phyloP scores from a whole-genome alignment of 2,113 vertebrate species.

The Barbus barbus region DNA sequence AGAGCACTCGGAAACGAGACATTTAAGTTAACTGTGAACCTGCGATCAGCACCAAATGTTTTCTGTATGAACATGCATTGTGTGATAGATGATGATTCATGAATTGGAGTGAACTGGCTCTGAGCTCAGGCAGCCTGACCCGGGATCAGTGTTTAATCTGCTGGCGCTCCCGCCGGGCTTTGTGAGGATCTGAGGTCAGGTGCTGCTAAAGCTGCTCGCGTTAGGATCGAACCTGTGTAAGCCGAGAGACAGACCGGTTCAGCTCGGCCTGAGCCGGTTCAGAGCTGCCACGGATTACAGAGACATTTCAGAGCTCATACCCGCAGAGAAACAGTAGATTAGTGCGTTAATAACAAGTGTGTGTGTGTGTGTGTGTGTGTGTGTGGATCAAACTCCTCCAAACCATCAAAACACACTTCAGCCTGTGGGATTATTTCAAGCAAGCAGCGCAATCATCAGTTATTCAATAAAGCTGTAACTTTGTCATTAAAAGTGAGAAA shows the following conservation, averaged over 20 bases:
- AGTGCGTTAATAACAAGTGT: not conserved
- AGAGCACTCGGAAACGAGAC: no score
- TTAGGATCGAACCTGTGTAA: not conserved
- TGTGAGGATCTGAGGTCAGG: slow-evolving; percentile 38
- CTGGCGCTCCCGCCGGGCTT: slow-evolving; percentile 24
- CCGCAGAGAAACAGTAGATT: not conserved
- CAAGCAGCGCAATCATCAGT: no score
- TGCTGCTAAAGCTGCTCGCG: not conserved
- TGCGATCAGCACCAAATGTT: not conserved
- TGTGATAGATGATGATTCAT: not conserved
- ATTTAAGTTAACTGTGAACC: not conserved
- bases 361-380: no score
- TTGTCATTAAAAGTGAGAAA: not conserved
- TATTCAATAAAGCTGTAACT: not conserved
- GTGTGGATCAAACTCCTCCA: not conserved
- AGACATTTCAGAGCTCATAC: not conserved
- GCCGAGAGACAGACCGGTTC: not conserved
- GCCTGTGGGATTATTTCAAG: not conserved
- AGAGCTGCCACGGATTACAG: not conserved
- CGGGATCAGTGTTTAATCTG: slow-evolving; percentile 44
- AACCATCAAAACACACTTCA: not conserved
- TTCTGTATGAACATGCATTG: slow-evolving; percentile 1
- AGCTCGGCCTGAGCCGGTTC: not conserved
- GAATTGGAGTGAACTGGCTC: not conserved
- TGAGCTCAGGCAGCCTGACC: no score